Conservation (phyloP, 2,888 invertebrate species). For the Ptychoptera albimana region DNA sequence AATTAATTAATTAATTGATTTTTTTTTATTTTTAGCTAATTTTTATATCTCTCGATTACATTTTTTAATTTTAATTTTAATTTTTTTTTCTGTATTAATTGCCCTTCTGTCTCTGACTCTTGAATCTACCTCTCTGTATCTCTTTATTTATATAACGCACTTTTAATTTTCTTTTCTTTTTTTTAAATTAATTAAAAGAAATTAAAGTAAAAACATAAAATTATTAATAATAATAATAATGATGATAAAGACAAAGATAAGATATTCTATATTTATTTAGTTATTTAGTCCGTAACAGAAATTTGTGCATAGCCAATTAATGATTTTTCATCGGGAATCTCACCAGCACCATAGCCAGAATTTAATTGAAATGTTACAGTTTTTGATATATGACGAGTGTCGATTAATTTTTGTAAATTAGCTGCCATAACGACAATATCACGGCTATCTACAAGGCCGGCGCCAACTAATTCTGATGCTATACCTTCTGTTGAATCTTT, state of each 20-base stretch:
- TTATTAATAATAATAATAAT: not conserved
- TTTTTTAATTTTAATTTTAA: too few relatives aligned
- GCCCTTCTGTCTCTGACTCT: too few relatives aligned
- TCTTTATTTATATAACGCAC: not conserved
- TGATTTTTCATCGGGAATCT: conserved; percentile 84
- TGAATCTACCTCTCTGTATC: conserved; percentile 4
- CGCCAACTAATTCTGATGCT: conserved; percentile 83
- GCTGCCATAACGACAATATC: conserved; percentile 86
- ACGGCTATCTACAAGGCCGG: conserved; percentile 81
- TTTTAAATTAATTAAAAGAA: conserved; percentile 4
- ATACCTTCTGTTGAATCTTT: conserved; percentile 87
- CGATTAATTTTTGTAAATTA: conserved; percentile 82
- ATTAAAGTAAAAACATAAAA: conserved; percentile 4
- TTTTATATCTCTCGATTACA: too few relatives aligned
- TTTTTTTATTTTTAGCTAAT: too few relatives aligned
- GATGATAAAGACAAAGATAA: not conserved
- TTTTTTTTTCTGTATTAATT: too few relatives aligned
- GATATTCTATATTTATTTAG: not conserved
- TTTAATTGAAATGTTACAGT: conserved; percentile 78
- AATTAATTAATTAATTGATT: too few relatives aligned
- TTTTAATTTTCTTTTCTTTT: not conserved
- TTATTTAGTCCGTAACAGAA: conserved; percentile 71
- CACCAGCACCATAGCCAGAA: conserved; percentile 53
- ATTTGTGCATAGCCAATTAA: conserved; percentile 96
- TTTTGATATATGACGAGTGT: conserved; percentile 46